Base-by-base conservation (phyloP, 2,113 vertebrate species). In the Chionis minor region DNA sequence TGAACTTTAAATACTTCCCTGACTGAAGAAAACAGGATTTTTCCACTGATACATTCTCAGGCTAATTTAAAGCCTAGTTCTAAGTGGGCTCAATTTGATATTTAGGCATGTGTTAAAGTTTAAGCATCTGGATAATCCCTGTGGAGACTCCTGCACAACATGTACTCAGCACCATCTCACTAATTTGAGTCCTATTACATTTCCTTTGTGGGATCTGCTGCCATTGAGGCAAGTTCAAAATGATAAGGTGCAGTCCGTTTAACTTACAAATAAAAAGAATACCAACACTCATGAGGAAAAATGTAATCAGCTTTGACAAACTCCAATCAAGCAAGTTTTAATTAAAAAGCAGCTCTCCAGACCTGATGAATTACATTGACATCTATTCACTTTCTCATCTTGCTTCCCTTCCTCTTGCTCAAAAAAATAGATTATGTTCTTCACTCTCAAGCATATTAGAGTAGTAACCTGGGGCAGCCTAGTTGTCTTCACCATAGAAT, bases 321-420 rank as follows among this genome's bases (percentile, higher is more conserved):
- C 35, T 91, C 56, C 62, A 91, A 73, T 81, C 86, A 92, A 88
- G 56, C 27, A 79, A 94, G 20, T 35, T 85, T 42, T 91, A 95
- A 95, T 90, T 91, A 94, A 81, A 93, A 95, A 81, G 30, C 28
- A 75, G 61, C 62, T 66, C 94, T 79, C 38, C 70, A 91, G 65
- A 79, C 69, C 32, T 28, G 77, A 67, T 69, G 24, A 91, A 66
- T 44, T 78, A 56, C 18, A 56, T 19, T 11, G 6, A 56, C 26
- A 59, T 8, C 65, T 81, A 79, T 67, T 87, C 62, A 47, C 61
- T 82, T 85, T 65, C 52, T 72, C 61, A 82, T 66, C 74, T 67
- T 56, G 38, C 40, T 90, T 79, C 23, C 24, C 58, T 81, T 61
- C 14, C 9, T 73, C 23, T 40, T 78, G 52, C 59, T 80, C 28